A percentile compares a stretch with the other conserved stretches of the same genome.
Conservation (phyloP, 2,888 invertebrate species). For the Dioctria linearis region DNA sequence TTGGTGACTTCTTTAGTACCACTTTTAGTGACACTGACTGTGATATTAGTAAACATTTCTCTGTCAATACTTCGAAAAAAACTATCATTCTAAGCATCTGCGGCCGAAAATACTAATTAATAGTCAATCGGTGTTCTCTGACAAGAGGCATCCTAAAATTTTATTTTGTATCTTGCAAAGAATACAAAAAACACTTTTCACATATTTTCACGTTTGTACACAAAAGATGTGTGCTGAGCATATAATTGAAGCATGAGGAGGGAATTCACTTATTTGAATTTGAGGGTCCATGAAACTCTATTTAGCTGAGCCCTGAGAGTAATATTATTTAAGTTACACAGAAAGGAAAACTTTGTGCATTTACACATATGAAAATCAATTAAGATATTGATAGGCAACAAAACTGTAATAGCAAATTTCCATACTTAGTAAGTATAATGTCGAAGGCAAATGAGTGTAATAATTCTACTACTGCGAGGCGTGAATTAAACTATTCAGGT, state of each 20-base stretch:
- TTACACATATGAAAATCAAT: conserved; percentile 37
- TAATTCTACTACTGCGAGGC: not conserved
- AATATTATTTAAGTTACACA: conserved; percentile 22
- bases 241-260: not conserved
- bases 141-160: no score
- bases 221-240: not conserved
- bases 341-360: conserved; percentile 11
- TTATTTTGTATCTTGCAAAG: no score
- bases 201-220: conserved; percentile 25
- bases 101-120: no score
- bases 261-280: conserved; percentile 3
- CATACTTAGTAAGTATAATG: conserved; percentile 1
- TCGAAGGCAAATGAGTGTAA: no score
- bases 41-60: no score
- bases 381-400: conserved; percentile 5
- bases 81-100: no score
- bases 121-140: no score
- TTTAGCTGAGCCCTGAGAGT: not conserved
- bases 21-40: no score
- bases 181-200: not conserved
- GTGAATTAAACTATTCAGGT: not conserved
- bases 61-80: no score
- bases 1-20: no score
- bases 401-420: not conserved
- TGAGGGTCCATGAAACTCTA: not conserved